These are phyloP conservation scores for Osmerus eperlanus DNA, from an alignment of 2,113 vertebrate genomes.

Conservation along the genomic window DNA sequence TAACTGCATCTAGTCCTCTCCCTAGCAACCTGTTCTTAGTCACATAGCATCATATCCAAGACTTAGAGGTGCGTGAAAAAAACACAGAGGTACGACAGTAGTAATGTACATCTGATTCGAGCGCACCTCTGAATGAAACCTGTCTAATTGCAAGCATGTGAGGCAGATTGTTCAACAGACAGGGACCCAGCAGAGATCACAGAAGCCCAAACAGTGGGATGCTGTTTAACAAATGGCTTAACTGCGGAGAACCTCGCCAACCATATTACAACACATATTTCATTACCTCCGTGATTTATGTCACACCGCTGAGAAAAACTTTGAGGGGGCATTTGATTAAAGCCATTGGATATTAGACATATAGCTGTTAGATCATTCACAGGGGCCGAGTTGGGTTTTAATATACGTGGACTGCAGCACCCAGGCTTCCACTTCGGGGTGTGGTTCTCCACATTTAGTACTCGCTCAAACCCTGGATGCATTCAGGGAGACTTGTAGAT, in stretches of 20 bases:
- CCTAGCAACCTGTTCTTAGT: conserved; percentile 3
- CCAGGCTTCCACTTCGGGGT: too few species aligned
- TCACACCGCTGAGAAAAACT: background rate
- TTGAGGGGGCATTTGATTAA: background rate
- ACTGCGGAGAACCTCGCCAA: conserved; percentile 15
- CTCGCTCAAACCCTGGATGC: too few species aligned
- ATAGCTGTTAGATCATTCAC: background rate
- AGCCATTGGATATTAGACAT: background rate
- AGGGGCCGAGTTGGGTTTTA: background rate
- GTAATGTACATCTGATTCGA: background rate
- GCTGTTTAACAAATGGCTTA: conserved; percentile 29
- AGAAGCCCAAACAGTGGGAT: conserved; percentile 30
- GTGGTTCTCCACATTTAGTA: too few species aligned
- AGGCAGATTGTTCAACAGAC: conserved; percentile 35
- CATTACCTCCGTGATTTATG: conserved; percentile 23
- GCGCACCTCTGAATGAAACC: background rate
- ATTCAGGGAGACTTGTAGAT: too few species aligned
- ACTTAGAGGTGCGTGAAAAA: background rate
- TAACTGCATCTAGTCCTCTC: background rate
- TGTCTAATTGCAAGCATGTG: conserved; percentile 10
- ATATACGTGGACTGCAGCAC: background rate
- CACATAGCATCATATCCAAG: conserved; percentile 1
- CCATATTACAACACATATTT: conserved; percentile 27
- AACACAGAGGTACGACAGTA: background rate
- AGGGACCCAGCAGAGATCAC: conserved; percentile 37